phyloP scores from a whole-genome alignment of 1,140 invertebrate genomes.

The Dinoponera quadriceps region DNA sequence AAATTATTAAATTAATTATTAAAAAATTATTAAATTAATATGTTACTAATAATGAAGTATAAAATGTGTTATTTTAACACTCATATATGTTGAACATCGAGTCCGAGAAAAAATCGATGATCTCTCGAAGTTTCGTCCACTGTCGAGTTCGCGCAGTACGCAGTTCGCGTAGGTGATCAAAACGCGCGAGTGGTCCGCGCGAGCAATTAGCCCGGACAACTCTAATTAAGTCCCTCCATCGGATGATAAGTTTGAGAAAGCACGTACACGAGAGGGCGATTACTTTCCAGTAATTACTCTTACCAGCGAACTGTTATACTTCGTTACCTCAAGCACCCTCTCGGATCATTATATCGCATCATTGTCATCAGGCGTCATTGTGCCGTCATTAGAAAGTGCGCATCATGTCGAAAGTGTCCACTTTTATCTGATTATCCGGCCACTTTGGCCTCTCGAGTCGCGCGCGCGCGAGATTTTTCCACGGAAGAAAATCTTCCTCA shows the following conservation, averaged over 20 bases:
- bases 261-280: not conserved
- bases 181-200: not conserved
- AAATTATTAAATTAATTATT: no score
- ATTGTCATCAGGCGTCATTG: conserved; percentile 60
- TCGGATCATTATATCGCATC: no score
- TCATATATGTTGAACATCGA: no score
- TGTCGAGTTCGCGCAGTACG: no score
- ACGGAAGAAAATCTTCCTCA: conserved; percentile 34
- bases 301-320: conserved; percentile 47
- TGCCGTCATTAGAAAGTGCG: conserved; percentile 67
- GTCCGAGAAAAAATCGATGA: no score
- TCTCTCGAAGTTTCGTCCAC: no score
- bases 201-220: conserved; percentile 36
- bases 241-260: conserved; percentile 21
- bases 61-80: no score
- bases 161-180: no score
- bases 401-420: conserved; percentile 62
- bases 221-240: conserved; percentile 57
- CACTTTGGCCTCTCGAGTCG: conserved; percentile 39
- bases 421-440: conserved; percentile 58
- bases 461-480: conserved; percentile 41
- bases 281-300: conserved; percentile 54
- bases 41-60: no score
- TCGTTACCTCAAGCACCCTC: conserved; percentile 18
- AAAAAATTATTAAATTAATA: no score